phyloP scores from a whole-genome alignment of 2,113 vertebrate genomes.

The Antechinus flavipes region DNA sequence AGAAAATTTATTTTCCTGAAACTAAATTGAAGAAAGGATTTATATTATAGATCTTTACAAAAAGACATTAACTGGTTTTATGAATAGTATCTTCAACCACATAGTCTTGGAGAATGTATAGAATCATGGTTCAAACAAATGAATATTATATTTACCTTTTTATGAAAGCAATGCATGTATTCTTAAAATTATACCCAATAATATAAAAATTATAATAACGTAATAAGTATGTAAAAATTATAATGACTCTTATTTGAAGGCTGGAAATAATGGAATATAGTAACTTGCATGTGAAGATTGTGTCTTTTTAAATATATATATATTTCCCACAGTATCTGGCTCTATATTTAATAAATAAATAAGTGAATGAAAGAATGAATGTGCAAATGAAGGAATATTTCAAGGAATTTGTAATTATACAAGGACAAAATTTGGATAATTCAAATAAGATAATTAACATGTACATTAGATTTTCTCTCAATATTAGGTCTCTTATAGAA shows the following conservation, averaged over 20 bases:
- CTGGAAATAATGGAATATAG: background rate
- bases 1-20: conserved; percentile 21
- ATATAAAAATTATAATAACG: background rate
- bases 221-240: background rate
- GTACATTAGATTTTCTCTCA: background rate
- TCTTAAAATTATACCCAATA: conserved; percentile 13
- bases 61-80: conserved; percentile 5
- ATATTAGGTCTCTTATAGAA: background rate
- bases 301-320: background rate
- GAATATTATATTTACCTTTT: conserved; percentile 24
- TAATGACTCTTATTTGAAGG: background rate
- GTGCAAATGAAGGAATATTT: background rate
- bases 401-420: background rate
- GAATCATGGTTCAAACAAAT: conserved; percentile 16
- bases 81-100: background rate
- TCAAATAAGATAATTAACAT: background rate
- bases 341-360: background rate
- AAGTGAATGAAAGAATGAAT: background rate
- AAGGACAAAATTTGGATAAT: background rate
- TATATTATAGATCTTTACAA: background rate
- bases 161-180: background rate
- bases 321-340: background rate
- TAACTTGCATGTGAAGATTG: background rate
- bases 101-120: conserved; percentile 37
- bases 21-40: conserved; percentile 14